Evolutionary conservation across 1,140 invertebrate genomes (phyloP).

Genomic region (Oppia nitens): DNA sequence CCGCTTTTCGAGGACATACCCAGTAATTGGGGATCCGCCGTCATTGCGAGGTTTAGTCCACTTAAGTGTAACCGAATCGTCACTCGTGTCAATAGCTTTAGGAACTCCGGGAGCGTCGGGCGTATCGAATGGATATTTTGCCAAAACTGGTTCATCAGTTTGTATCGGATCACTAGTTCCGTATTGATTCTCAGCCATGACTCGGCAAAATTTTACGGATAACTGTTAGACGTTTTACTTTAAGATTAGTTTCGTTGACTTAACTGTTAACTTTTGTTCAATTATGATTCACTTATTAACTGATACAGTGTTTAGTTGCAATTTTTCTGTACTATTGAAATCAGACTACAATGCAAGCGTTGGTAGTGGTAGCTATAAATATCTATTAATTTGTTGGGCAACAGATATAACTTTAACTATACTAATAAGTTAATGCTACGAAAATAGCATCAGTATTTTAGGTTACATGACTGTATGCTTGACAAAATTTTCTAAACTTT

Average conservation of each 20-base stretch:
- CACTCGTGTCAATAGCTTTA: conserved; percentile 61
- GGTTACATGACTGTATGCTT: too few species aligned
- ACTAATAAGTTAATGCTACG: too few species aligned
- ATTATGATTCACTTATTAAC: conserved; percentile 51
- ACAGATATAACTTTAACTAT: too few species aligned
- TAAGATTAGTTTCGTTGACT: conserved; percentile 64
- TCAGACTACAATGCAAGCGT: too few species aligned
- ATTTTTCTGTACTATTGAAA: too few species aligned
- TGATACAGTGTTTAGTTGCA: too few species aligned
- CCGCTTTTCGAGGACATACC: conserved; percentile 91
- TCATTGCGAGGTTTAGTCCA: conserved; percentile 90
- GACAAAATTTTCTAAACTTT: too few species aligned
- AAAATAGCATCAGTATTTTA: too few species aligned
- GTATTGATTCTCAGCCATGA: conserved; percentile 92
- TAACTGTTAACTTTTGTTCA: conserved; percentile 85
- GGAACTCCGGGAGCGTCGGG: conserved; percentile 77
- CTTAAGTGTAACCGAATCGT: conserved; percentile 79
- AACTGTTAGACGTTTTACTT: conserved; percentile 75
- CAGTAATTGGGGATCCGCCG: conserved; percentile 83
- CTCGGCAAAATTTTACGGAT: conserved; percentile 88
- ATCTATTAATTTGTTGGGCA: too few species aligned
- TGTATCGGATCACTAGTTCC: conserved; percentile 78
- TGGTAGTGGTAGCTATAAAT: too few species aligned
- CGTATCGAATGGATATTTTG: conserved; percentile 86
- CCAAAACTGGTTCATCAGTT: conserved; percentile 70